Evolutionary conservation across 1,140 invertebrate species (phyloP), one percentile per base, ranked within the genome.

Genomic region (Portunus trituberculatus): DNA sequence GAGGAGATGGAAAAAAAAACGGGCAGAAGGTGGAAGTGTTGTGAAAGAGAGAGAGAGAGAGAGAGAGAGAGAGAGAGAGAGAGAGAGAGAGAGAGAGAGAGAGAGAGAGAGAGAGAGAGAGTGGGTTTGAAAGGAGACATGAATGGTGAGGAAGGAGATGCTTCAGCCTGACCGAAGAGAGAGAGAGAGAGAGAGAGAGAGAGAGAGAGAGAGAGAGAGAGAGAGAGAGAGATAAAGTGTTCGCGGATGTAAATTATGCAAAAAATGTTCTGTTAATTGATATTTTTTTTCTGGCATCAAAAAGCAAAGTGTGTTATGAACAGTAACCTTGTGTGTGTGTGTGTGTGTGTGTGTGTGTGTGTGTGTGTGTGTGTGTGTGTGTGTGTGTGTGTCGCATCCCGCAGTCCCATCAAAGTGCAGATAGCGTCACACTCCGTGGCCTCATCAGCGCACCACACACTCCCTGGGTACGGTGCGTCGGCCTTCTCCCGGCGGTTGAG

Each of bases 151-250:
- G 67, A 76, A 76, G 67, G 67, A 76, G 25, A 20, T 76, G 67
- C 67, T 76, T 25, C 67, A 76, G 67, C 16, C 20, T n/a, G 67
- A 76, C 20, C 16, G 20, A 76, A 76, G 67, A 76, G 67, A 76
- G 67, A 76, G 67, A 76, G 67, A 76, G 67, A 76, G 67, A 76
- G 67, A 76, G 67, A 76, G 67, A 76, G 67, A 76, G 67, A 76
- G 67, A 76, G 67, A 76, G 67, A 76, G 67, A 76, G 67, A 76
- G 67, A 76, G 67, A 76, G 67, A 76, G 67, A 76, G 67, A 76
- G 67, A 76, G 67, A 76, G 67, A 76, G 20, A 76, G 67, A 76
- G 67, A 25, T 4, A 52, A 14, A 59, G 52, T 59, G 52, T 12
- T 59, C 52, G 16, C 12, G 52, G 52, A 59, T 59, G 39, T 39